Conservation (phyloP, 2,797 vertebrate genomes). For the Lycodopsis pacificus region DNA sequence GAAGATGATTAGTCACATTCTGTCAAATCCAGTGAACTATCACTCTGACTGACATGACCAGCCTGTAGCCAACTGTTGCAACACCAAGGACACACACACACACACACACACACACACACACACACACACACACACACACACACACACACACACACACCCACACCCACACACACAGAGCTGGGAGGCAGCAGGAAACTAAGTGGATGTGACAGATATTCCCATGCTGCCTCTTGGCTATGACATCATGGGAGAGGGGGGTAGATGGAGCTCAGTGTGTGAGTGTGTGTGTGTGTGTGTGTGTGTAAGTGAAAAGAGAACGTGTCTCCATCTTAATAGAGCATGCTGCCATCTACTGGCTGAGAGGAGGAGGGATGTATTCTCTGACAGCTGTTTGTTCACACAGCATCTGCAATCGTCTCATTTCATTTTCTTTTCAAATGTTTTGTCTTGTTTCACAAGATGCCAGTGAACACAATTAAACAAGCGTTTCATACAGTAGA, state of each 20-base stretch:
- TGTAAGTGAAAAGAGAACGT: neutral
- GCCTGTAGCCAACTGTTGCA: conserved; percentile 34
- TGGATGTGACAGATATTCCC: conserved; percentile 65
- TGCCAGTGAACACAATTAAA: neutral
- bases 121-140: conserved; percentile 6
- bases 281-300: conserved; percentile 7
- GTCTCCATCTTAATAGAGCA: conserved; percentile 22
- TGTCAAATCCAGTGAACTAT: conserved; percentile 30
- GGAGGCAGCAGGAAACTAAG: conserved; percentile 40
- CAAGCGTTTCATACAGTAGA: neutral
- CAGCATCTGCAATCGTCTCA: neutral
- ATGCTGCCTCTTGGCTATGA: conserved; percentile 53
- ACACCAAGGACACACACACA: conserved; percentile 15
- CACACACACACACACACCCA: too few species aligned
- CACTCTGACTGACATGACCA: conserved; percentile 19
- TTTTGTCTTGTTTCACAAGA: neutral
- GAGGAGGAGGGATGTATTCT: neutral
- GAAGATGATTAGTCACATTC: conserved; percentile 15
- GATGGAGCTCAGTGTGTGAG: conserved; percentile 4
- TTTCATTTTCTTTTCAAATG: neutral
- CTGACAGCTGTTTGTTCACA: neutral
- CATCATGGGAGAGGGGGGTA: conserved; percentile 64
- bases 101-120: conserved; percentile 2
- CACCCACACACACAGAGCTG: conserved; percentile 1
- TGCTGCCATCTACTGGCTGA: conserved; percentile 79